Evolutionary conservation across 2,113 vertebrate genomes (phyloP).

Genomic region (Hippocampus guttulatus): DNA sequence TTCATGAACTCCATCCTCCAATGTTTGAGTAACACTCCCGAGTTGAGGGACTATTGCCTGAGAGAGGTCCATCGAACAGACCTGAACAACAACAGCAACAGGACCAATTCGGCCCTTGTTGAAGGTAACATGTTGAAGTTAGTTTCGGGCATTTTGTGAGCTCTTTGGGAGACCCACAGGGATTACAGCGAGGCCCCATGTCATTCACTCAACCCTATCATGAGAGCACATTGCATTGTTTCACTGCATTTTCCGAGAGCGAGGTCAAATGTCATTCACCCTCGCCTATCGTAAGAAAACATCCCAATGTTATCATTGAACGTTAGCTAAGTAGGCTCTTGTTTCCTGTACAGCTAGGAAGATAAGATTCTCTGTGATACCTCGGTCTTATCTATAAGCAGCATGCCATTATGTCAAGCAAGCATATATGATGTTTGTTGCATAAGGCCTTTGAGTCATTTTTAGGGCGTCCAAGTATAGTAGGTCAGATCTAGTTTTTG

Average conservation of each 20-base stretch:
- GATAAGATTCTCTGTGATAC: neutral
- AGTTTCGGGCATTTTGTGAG: neutral
- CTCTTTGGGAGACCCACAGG: neutral
- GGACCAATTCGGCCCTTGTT: constrained; percentile 79
- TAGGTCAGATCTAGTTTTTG: neutral
- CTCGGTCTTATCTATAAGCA: neutral
- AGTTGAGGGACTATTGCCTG: constrained; percentile 91
- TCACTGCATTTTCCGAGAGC: neutral
- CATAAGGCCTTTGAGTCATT: neutral
- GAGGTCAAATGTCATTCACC: neutral
- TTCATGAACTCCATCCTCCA: constrained; percentile 99
- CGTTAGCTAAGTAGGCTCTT: neutral
- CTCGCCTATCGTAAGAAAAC: neutral
- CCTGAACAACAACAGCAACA: constrained; percentile 78
- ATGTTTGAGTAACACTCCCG: constrained; percentile 92
- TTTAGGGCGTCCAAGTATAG: constrained; percentile 3
- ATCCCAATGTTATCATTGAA: neutral
- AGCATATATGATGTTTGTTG: neutral
- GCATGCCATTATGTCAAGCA: neutral
- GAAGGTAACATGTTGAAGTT: neutral
- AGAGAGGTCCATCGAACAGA: constrained; percentile 81
- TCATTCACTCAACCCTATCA: neutral
- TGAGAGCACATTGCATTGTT: neutral
- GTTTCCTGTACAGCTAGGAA: neutral
- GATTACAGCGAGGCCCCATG: neutral